Percentiles rank a stretch among this genome's conserved stretches.
These are phyloP conservation scores for Columbina picui DNA, from an alignment of 2,113 vertebrate species.

Conservation along the genomic window DNA sequence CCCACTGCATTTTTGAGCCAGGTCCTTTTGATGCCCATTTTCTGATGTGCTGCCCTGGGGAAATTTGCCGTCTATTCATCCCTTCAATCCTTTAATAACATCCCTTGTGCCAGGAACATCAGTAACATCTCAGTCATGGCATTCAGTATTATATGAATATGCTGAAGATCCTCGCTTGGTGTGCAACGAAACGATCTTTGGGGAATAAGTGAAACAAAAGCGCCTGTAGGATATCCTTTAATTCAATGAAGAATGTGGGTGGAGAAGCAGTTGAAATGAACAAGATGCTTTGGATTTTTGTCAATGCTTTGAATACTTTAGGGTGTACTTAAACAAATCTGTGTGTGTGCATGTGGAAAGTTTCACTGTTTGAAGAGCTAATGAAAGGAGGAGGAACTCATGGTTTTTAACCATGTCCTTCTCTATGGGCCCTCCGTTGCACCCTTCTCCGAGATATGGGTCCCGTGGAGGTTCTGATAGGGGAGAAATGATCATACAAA, in stretches of 20 bases:
- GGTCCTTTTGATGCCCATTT: slow-evolving; percentile 47
- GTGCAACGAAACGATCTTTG: slow-evolving; percentile 25
- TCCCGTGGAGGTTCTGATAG: background rate
- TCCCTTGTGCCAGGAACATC: slow-evolving; percentile 17
- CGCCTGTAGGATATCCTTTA: slow-evolving; percentile 62
- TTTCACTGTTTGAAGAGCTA: background rate
- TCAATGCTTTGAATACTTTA: slow-evolving; percentile 36
- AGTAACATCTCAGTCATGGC: too few species aligned
- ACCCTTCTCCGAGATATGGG: background rate
- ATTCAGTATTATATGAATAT: too few species aligned
- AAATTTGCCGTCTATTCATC: slow-evolving; percentile 25
- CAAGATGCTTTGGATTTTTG: slow-evolving; percentile 38
- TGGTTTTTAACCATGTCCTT: background rate
- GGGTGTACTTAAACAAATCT: slow-evolving; percentile 20
- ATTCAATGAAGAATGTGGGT: slow-evolving; percentile 71
- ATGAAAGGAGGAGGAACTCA: background rate
- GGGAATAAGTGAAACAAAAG: slow-evolving; percentile 68
- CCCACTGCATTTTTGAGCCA: background rate
- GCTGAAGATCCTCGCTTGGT: slow-evolving; percentile 33
- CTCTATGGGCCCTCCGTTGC: background rate
- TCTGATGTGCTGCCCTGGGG: slow-evolving; percentile 35
- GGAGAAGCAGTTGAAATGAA: slow-evolving; percentile 64
- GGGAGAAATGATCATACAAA: background rate
- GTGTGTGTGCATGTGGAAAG: background rate
- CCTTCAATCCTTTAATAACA: slow-evolving; percentile 50